Evolutionary conservation across 2,113 vertebrate species (phyloP).

Genomic region (Camarhynchus parvulus): DNA sequence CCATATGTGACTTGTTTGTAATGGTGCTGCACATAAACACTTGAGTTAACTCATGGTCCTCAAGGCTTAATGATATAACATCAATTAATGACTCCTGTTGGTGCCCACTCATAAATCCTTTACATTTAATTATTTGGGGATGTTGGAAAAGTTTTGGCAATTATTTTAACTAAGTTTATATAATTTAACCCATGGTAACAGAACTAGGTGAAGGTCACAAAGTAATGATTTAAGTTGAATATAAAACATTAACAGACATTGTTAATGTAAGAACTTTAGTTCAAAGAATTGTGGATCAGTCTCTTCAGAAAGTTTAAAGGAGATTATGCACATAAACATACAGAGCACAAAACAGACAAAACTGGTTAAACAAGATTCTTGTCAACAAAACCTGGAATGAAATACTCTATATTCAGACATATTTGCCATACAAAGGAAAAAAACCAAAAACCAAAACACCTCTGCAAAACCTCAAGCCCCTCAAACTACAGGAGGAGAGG

Average conservation of each 20-base stretch:
- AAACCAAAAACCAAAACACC: not conserved
- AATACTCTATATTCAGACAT: not conserved
- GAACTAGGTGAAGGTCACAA: not conserved
- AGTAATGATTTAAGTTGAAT: not conserved
- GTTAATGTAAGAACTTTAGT: not conserved
- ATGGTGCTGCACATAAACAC: not conserved
- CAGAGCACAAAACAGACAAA: not conserved
- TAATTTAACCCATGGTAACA: not conserved
- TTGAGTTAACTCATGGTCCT: not conserved
- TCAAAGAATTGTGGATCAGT: not conserved
- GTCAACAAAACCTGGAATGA: not conserved
- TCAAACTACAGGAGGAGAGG: fast-evolving
- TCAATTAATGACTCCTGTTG: not conserved
- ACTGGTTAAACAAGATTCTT: conserved; percentile 64
- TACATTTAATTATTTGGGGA: not conserved
- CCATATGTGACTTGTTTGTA: not conserved
- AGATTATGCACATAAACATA: not conserved
- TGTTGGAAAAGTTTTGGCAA: not conserved
- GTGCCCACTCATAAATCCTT: not conserved
- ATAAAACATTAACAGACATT: conserved; percentile 16
- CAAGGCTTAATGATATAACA: not conserved
- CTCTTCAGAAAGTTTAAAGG: not conserved
- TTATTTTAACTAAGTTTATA: not conserved
- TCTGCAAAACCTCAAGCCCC: not conserved
- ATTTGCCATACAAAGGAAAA: not conserved